A percentile compares a stretch with the other conserved stretches of the same genome.
Conservation (phyloP, 2,888 invertebrate genomes). For the Pristionchus maxplancki region DNA sequence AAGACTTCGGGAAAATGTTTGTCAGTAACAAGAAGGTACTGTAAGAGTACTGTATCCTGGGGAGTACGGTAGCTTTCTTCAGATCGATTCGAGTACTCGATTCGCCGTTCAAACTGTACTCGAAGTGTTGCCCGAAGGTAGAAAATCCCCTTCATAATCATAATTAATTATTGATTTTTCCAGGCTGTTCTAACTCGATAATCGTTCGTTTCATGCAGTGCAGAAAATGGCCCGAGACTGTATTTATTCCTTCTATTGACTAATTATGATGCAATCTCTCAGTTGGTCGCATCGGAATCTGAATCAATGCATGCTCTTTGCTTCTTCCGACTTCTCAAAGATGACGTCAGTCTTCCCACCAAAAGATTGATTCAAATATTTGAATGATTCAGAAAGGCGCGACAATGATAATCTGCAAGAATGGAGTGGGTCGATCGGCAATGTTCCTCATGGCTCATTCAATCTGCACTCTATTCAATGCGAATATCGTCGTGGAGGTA, state of each 20-base stretch:
- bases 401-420: slow-evolving; percentile 40
- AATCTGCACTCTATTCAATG: slow-evolving; percentile 10
- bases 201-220: slow-evolving; percentile 49
- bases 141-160: neutral
- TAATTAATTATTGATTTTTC: neutral
- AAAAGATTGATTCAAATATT: neutral
- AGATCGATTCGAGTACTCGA: slow-evolving; percentile 37
- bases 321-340: slow-evolving; percentile 46
- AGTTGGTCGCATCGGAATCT: slow-evolving; percentile 32
- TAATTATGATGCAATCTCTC: slow-evolving; percentile 9
- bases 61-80: neutral
- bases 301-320: slow-evolving; percentile 38
- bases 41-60: neutral
- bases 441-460: slow-evolving; percentile 47
- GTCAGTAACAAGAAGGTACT: slow-evolving; percentile 42
- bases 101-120: slow-evolving; percentile 35
- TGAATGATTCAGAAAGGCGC: slow-evolving; percentile 10
- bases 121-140: slow-evolving; percentile 45
- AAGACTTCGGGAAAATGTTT: slow-evolving; percentile 45
- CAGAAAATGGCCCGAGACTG: slow-evolving; percentile 44
- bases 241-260: neutral
- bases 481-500: slow-evolving; percentile 22
- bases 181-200: slow-evolving; percentile 48
- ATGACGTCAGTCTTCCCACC: slow-evolving; percentile 22
- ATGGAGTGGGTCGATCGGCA: neutral